These are phyloP conservation scores for Aporophyla nigra DNA, from an alignment of 2,888 invertebrate genomes.

Conservation along the genomic window DNA sequence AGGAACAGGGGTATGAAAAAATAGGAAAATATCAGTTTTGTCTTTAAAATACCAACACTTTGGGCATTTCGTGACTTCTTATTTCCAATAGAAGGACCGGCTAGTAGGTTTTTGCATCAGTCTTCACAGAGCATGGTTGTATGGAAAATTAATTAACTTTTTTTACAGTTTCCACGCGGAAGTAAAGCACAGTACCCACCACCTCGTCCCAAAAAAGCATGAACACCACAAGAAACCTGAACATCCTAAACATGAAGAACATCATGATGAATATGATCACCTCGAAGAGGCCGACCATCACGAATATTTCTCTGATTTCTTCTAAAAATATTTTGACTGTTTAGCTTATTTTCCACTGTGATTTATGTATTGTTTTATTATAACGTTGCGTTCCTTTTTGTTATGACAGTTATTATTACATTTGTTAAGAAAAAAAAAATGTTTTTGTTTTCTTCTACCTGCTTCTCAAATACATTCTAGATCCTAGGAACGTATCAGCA, in stretches of 20 bases:
- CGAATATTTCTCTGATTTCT: slow-evolving; percentile 38
- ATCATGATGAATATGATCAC: slow-evolving; percentile 23
- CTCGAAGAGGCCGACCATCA: slow-evolving; percentile 15
- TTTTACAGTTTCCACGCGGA: slow-evolving; percentile 59
- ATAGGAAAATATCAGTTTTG: background rate
- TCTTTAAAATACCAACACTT: background rate
- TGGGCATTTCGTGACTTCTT: background rate
- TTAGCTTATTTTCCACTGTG: background rate
- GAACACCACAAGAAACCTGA: slow-evolving; percentile 51
- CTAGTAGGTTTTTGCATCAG: no score
- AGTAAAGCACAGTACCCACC: slow-evolving; percentile 61
- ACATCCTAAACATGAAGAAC: slow-evolving; percentile 33
- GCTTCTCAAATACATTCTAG: no score
- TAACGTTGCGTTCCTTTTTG: background rate
- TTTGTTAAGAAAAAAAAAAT: background rate
- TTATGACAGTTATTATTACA: slow-evolving; percentile 30
- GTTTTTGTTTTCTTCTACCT: background rate
- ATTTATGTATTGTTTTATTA: slow-evolving; percentile 19
- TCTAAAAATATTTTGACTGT: slow-evolving; percentile 3
- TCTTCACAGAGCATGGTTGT: background rate
- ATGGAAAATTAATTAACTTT: background rate
- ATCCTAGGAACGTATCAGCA: no score
- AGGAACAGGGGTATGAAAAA: background rate
- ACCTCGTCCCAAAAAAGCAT: slow-evolving; percentile 56
- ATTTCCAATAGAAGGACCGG: no score